phyloP scores from a whole-genome alignment of 2,797 vertebrate genomes.

The Paedocypris micromegethes region DNA sequence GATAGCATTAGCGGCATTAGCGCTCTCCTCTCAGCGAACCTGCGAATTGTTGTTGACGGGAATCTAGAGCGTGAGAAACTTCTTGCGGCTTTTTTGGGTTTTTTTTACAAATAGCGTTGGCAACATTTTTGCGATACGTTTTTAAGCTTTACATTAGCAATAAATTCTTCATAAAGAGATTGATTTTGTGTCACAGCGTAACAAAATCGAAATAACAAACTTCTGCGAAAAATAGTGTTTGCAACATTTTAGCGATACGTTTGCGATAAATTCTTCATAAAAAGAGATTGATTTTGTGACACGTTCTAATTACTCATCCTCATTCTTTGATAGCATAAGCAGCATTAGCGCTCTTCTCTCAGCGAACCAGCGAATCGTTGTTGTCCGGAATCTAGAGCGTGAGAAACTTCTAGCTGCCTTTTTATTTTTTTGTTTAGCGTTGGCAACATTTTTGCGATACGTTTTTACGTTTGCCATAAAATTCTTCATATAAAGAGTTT shows the following conservation, averaged over 20 bases:
- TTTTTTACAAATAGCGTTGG: no score
- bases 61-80: neutral
- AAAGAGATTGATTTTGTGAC: no score
- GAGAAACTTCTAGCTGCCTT: neutral
- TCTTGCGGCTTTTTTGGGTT: neutral
- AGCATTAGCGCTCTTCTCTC: conserved; percentile 33
- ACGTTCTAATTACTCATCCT: conserved; percentile 46
- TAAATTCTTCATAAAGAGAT: conserved; percentile 64
- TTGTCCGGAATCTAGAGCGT: neutral
- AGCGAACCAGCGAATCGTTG: conserved; percentile 1
- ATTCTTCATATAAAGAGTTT: no score
- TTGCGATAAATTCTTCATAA: no score
- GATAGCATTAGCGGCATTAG: conserved; percentile 34
- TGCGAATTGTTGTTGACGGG: neutral
- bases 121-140: no score
- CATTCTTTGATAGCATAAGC: conserved; percentile 35
- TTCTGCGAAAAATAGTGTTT: no score
- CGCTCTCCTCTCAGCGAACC: conserved; percentile 25
- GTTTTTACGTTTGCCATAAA: no score
- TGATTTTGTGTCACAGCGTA: conserved; percentile 58
- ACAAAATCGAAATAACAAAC: no score
- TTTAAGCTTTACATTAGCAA: conserved; percentile 16
- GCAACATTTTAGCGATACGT: no score
- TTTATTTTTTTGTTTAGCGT: no score
- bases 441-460: no score